Conservation (phyloP, 35 echinoderm and acorn worm species). For the Patiria miniata region DNA sequence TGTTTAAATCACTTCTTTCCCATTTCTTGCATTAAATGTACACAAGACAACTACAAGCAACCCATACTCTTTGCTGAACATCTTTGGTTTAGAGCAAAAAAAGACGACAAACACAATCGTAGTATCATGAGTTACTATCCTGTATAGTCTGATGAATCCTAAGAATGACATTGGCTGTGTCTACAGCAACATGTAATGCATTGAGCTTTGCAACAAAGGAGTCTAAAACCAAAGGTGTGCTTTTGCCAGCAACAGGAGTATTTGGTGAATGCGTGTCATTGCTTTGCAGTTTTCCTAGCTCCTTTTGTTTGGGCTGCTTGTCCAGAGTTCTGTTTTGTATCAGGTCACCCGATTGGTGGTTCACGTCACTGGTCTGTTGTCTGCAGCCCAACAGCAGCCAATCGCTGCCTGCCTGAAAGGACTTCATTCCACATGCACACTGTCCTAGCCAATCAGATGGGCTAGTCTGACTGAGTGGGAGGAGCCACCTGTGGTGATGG, state of each 20-base stretch:
- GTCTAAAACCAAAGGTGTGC: conserved; percentile 15
- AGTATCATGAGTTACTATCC: conserved; percentile 20
- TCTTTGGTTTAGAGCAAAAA: too few species aligned
- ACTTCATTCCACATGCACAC: conserved; percentile 60
- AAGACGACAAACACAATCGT: too few species aligned
- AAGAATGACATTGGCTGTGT: conserved; percentile 52
- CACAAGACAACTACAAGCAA: too few species aligned
- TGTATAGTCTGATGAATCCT: conserved; percentile 53
- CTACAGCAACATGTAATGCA: conserved; percentile 59
- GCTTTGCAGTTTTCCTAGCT: too few species aligned
- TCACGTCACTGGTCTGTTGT: background rate
- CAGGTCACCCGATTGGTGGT: background rate
- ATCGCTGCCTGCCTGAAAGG: background rate
- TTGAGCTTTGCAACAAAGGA: conserved; percentile 41
- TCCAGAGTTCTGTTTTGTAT: background rate
- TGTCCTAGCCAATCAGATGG: conserved; percentile 35
- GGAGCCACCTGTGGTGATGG: conserved; percentile 25
- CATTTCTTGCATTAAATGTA: too few species aligned
- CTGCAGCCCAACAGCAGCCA: background rate
- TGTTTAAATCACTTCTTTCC: too few species aligned
- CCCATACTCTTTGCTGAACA: too few species aligned
- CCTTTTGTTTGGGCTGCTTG: too few species aligned
- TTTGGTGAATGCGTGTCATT: too few species aligned
- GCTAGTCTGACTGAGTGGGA: conserved; percentile 17
- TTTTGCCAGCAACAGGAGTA: too few species aligned